Evolutionary conservation across 2,797 vertebrate genomes (phyloP).

Genomic region (Ctenopoma kingsleyae): DNA sequence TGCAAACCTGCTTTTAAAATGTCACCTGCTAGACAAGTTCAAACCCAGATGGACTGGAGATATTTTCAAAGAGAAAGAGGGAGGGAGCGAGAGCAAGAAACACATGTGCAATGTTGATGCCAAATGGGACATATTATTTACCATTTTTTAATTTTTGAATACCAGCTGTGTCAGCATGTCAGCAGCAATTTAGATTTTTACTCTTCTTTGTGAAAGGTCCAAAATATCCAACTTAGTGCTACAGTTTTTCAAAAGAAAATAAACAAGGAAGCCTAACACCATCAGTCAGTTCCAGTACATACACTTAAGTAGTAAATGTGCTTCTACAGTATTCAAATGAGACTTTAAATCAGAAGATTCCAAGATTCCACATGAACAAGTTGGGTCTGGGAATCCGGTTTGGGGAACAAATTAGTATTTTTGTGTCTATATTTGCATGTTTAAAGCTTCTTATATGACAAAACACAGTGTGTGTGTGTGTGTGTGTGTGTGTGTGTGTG

Average conservation of each 20-base stretch:
- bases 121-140: not conserved
- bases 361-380: no score
- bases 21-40: constrained; percentile 48
- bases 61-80: constrained; percentile 28
- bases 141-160: not conserved
- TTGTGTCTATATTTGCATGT: no score
- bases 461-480: no score
- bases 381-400: no score
- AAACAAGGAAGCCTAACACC: not conserved
- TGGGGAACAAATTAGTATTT: no score
- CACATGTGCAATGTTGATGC: not conserved
- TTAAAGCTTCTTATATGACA: no score
- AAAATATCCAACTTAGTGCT: not conserved
- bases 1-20: constrained; percentile 60
- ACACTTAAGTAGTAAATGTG: not conserved
- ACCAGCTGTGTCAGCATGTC: not conserved
- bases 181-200: not conserved
- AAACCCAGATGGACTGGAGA: constrained; percentile 33
- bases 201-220: not conserved
- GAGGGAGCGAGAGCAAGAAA: not conserved
- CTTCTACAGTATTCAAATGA: no score
- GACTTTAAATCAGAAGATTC: no score
- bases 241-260: not conserved
- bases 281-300: not conserved
- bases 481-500: no score